Conservation (phyloP, 2,113 vertebrate species). For the Picathartes gymnocephalus region DNA sequence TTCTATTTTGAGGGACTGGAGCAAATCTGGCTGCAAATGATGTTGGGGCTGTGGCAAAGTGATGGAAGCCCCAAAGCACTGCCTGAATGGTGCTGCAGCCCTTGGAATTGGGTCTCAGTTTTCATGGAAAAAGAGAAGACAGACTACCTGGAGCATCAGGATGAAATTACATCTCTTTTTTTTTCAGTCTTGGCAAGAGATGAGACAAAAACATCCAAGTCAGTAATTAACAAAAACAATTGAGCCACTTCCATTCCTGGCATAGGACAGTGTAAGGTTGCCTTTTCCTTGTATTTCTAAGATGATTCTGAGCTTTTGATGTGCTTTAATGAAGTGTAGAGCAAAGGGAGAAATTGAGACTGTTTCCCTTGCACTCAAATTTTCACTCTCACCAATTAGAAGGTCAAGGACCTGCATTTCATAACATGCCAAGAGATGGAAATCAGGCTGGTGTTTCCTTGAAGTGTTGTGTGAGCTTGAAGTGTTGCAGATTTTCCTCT, state of each 20-base stretch:
- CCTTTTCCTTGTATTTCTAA: neutral
- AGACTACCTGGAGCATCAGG: neutral
- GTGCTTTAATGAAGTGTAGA: neutral
- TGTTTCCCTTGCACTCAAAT: neutral
- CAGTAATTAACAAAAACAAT: neutral
- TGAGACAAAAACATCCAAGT: neutral
- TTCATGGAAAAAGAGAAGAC: neutral
- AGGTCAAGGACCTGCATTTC: neutral
- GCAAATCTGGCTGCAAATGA: neutral
- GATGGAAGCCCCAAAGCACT: neutral
- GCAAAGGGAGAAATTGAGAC: neutral
- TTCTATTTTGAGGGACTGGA: neutral
- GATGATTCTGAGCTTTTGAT: neutral
- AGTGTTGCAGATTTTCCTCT: neutral
- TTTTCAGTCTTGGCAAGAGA: neutral
- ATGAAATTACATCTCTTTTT: neutral
- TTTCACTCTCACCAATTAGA: neutral
- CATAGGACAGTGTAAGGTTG: neutral
- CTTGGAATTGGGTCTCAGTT: neutral
- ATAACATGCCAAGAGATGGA: neutral
- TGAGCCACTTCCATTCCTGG: neutral
- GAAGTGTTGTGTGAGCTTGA: neutral
- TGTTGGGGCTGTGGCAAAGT: neutral
- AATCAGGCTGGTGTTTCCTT: neutral
- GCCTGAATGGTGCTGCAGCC: fast-evolving